These are phyloP conservation scores for Aleadryas rufinucha DNA, from an alignment of 2,113 vertebrate genomes.

Conservation along the genomic window DNA sequence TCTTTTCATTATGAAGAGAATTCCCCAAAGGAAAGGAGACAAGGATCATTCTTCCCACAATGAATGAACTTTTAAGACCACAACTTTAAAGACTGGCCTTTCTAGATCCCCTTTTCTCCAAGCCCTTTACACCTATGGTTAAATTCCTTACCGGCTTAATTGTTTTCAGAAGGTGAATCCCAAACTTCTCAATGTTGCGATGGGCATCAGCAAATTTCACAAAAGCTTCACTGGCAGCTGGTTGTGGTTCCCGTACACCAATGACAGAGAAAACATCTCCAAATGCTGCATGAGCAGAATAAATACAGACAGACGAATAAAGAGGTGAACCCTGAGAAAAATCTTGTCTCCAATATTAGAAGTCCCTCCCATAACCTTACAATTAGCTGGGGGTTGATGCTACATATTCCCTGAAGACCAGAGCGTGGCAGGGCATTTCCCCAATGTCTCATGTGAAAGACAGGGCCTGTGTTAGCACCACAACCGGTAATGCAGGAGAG, in stretches of 20 bases:
- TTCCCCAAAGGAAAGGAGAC: neutral
- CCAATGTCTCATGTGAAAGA: neutral
- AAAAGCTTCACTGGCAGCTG: constrained; percentile 95
- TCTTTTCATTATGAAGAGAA: neutral
- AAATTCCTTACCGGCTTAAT: constrained; percentile 87
- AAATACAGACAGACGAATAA: neutral
- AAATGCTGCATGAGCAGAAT: constrained; percentile 75
- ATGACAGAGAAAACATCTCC: constrained; percentile 98
- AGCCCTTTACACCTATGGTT: neutral
- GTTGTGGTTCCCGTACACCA: constrained; percentile 92
- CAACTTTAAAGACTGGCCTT: neutral
- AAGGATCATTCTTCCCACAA: neutral
- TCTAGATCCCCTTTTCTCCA: neutral
- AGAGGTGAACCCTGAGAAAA: neutral
- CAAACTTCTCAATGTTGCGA: constrained; percentile 96
- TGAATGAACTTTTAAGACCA: neutral
- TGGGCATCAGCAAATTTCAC: constrained; percentile 98
- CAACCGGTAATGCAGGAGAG: rapidly evolving
- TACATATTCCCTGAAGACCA: neutral
- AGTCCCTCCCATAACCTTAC: neutral
- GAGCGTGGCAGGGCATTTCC: neutral
- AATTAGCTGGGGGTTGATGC: neutral
- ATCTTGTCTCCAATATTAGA: neutral
- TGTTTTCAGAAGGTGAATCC: constrained; percentile 94
- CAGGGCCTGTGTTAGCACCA: neutral